phyloP scores from a whole-genome alignment of 2,113 vertebrate species.

The Tenrec ecaudatus region DNA sequence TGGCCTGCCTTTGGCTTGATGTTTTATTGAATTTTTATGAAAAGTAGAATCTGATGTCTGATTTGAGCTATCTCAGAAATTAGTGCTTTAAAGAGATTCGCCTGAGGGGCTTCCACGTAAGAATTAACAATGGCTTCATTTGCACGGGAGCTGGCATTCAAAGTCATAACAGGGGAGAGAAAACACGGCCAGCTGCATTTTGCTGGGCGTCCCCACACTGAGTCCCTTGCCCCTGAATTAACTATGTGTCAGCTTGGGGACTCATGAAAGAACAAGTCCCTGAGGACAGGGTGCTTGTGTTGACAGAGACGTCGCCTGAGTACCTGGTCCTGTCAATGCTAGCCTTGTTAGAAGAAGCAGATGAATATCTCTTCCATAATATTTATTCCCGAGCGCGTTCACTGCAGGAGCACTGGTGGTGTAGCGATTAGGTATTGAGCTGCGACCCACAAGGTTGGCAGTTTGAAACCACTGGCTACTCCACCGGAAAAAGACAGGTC shows the following conservation, averaged over 20 bases:
- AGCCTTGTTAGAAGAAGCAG: neutral
- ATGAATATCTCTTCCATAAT: neutral
- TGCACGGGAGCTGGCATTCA: slow-evolving; percentile 53
- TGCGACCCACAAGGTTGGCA: too few species aligned
- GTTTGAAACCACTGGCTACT: too few species aligned
- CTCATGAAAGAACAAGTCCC: neutral
- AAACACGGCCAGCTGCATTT: slow-evolving; percentile 37
- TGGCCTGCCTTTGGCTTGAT: slow-evolving; percentile 77
- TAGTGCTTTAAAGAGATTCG: slow-evolving; percentile 70
- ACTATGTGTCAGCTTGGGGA: neutral
- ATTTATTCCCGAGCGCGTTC: neutral
- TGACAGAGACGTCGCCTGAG: neutral
- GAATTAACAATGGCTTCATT: slow-evolving; percentile 70
- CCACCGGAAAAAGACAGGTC: too few species aligned
- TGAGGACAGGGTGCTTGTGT: neutral
- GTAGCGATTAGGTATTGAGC: too few species aligned
- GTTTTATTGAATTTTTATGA: slow-evolving; percentile 77
- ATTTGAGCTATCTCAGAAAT: slow-evolving; percentile 71
- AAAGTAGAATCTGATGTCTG: slow-evolving; percentile 71
- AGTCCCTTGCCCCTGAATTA: neutral
- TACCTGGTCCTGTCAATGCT: neutral
- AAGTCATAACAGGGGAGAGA: slow-evolving; percentile 36
- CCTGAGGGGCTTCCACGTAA: slow-evolving; percentile 57
- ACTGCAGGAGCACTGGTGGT: too few species aligned
- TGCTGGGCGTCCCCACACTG: neutral